Evolutionary conservation across 2,888 invertebrate genomes (phyloP).

Genomic region (Dioctria linearis): DNA sequence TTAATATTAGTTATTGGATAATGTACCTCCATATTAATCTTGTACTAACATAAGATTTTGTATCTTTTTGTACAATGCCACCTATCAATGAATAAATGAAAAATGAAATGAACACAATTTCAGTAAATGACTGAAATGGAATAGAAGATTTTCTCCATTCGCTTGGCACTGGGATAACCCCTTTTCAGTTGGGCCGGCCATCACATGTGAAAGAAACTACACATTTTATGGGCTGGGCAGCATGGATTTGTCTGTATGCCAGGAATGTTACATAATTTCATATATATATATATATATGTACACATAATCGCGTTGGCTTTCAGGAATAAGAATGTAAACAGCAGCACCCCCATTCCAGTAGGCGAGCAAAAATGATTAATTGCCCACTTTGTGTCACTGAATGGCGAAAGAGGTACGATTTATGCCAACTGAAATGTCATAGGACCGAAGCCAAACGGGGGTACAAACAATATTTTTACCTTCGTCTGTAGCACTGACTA

Average conservation of each 20-base stretch:
- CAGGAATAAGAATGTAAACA: slow-evolving; percentile 22
- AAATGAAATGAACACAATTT: too few species aligned
- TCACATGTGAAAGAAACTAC: not conserved
- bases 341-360: not conserved
- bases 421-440: slow-evolving; percentile 11
- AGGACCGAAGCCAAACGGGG: not conserved
- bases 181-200: not conserved
- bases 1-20: too few species aligned
- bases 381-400: slow-evolving; percentile 17
- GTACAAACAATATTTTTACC: not conserved
- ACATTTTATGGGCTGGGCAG: not conserved
- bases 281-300: too few species aligned
- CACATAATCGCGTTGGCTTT: not conserved
- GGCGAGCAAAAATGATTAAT: slow-evolving; percentile 9
- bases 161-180: not conserved
- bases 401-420: slow-evolving; percentile 21
- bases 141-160: not conserved
- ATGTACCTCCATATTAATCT: too few species aligned
- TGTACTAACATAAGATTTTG: too few species aligned
- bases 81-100: too few species aligned
- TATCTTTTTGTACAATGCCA: too few species aligned
- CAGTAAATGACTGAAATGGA: slow-evolving; percentile 1
- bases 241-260: not conserved
- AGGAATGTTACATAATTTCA: slow-evolving; percentile 12
- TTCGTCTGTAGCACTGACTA: not conserved